Evolutionary conservation across 1,140 invertebrate genomes (phyloP).

Genomic region (Orchesella cincta): DNA sequence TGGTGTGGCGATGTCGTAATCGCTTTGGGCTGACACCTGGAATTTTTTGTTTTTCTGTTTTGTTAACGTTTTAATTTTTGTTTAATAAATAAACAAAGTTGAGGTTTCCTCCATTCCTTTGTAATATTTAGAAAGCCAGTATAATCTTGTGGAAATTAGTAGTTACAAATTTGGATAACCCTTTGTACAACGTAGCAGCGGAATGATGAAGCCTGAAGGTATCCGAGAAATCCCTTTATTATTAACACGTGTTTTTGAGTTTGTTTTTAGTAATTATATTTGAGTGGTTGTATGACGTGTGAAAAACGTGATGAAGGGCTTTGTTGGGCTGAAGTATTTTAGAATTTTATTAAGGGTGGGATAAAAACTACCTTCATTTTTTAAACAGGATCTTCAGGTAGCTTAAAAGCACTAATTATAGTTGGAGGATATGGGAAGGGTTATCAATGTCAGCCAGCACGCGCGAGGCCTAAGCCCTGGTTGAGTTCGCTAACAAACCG

Average conservation of each 20-base stretch:
- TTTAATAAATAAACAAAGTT: too few species aligned
- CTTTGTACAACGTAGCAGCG: too few species aligned
- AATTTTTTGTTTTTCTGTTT: too few species aligned
- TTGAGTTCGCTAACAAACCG: slow-evolving; percentile 99
- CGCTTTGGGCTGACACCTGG: too few species aligned
- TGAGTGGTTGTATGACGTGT: not conserved
- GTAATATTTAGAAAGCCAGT: too few species aligned
- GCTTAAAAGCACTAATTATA: slow-evolving; percentile 93
- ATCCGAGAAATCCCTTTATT: not conserved
- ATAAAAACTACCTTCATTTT: not conserved
- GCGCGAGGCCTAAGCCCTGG: slow-evolving; percentile 96
- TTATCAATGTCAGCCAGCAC: slow-evolving; percentile 90
- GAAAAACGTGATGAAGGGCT: too few species aligned
- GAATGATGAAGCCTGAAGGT: slow-evolving; percentile 2
- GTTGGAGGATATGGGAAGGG: slow-evolving; percentile 98
- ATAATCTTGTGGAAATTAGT: not conserved
- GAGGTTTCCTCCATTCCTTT: too few species aligned
- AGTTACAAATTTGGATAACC: not conserved
- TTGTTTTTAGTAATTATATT: not conserved
- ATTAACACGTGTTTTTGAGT: not conserved
- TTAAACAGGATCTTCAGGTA: slow-evolving; percentile 46
- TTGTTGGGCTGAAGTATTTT: not conserved
- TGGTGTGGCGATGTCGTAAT: too few species aligned
- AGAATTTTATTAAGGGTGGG: not conserved
- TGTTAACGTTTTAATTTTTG: too few species aligned